Conservation (phyloP, 1,140 invertebrate species). For the Lineus longissimus region DNA sequence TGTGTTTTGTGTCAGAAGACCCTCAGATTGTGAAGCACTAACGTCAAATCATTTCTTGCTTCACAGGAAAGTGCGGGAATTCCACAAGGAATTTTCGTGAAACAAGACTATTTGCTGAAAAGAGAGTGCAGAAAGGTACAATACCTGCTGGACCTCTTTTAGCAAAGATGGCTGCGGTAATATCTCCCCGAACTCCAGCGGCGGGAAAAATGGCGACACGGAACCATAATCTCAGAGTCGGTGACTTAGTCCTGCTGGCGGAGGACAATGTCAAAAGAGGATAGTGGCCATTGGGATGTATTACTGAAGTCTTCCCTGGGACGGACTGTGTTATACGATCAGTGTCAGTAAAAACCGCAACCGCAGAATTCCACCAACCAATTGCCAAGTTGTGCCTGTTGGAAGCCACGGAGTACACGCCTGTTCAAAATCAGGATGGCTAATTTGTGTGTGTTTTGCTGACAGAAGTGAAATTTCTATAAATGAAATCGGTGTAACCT, state of each 20-base stretch:
- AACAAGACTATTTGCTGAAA: constrained; percentile 6
- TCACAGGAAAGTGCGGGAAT: constrained; percentile 11
- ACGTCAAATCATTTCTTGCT: constrained; percentile 19
- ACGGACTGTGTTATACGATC: constrained; percentile 13
- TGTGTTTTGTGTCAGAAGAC: constrained; percentile 9
- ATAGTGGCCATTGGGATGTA: constrained; percentile 19
- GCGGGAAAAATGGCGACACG: not conserved
- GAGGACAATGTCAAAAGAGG: constrained; percentile 13
- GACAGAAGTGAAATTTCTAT: too few relatives aligned
- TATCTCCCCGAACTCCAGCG: constrained; percentile 8
- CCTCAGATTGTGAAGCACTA: constrained; percentile 13
- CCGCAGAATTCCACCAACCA: too few relatives aligned
- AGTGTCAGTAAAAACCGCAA: constrained; percentile 1
- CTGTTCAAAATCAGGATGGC: too few relatives aligned
- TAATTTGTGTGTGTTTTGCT: too few relatives aligned
- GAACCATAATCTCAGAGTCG: constrained; percentile 8
- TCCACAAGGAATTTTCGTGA: too few relatives aligned
- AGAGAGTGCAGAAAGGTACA: constrained; percentile 19
- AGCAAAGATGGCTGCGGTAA: constrained; percentile 16
- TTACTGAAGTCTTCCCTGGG: constrained; percentile 8
- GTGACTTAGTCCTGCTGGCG: constrained; percentile 20
- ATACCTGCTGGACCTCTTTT: constrained; percentile 17
- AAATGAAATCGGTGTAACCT: too few relatives aligned
- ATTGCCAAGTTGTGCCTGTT: too few relatives aligned
- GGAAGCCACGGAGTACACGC: too few relatives aligned